These are phyloP conservation scores for Bombus confusus DNA, from an alignment of 1,140 invertebrate species.

Conservation along the genomic window DNA sequence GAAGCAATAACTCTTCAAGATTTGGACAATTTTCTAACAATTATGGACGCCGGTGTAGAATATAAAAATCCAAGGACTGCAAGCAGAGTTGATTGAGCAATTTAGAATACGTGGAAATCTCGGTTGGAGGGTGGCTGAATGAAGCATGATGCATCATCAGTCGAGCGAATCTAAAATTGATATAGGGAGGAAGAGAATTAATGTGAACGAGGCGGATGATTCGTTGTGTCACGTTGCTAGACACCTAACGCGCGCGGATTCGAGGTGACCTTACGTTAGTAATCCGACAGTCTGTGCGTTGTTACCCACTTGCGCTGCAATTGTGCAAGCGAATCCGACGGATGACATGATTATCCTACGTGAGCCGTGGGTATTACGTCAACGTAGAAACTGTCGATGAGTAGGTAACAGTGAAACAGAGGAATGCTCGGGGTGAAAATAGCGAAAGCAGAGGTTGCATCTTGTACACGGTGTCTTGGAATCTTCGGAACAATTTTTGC, in stretches of 20 bases:
- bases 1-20: too few species aligned
- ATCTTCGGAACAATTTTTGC: not conserved
- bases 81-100: not conserved
- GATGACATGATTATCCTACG: slow-evolving; percentile 47
- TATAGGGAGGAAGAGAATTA: not conserved
- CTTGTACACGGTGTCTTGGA: not conserved
- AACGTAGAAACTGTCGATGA: slow-evolving; percentile 56
- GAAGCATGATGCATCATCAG: not conserved
- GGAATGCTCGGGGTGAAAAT: not conserved
- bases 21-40: too few species aligned
- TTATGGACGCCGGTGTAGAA: too few species aligned
- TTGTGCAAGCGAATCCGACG: slow-evolving; percentile 24
- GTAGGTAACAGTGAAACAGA: not conserved
- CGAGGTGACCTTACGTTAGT: slow-evolving; percentile 52
- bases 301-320: slow-evolving; percentile 53
- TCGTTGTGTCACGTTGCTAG: not conserved
- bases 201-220: not conserved
- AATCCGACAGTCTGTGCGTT: slow-evolving; percentile 54
- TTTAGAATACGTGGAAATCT: not conserved
- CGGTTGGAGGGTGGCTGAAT: not conserved
- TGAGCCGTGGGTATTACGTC: slow-evolving; percentile 56
- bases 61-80: too few species aligned
- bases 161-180: not conserved
- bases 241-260: not conserved
- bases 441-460: not conserved